Conservation (phyloP, 35 echinoderm and acorn worm species). For the Ptychodera flava region DNA sequence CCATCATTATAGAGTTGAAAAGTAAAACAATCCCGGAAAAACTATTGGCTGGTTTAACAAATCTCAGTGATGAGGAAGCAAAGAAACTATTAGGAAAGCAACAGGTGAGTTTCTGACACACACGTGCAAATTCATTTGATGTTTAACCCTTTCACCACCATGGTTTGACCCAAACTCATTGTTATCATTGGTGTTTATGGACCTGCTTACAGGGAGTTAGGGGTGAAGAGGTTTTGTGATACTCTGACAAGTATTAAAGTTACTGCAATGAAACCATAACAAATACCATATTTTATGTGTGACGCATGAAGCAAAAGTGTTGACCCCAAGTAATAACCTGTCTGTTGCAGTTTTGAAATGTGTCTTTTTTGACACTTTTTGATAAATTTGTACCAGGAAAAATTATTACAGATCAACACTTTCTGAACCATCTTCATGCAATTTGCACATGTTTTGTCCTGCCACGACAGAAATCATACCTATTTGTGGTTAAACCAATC, state of each 20-base stretch:
- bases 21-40: conserved; percentile 87
- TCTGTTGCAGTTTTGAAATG: background rate
- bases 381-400: background rate
- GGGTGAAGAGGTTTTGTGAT: background rate
- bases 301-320: background rate
- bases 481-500: too few relatives aligned
- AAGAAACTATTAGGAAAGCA: conserved; percentile 68
- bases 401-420: too few relatives aligned
- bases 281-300: background rate
- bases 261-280: background rate
- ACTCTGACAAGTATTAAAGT: background rate
- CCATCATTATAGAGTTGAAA: conserved; percentile 87
- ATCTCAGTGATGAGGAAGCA: conserved; percentile 72
- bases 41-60: conserved; percentile 60
- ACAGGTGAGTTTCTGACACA: conserved; percentile 47
- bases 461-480: too few relatives aligned
- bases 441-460: too few relatives aligned
- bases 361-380: background rate
- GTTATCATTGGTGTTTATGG: too few relatives aligned
- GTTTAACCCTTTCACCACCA: too few relatives aligned
- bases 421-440: too few relatives aligned
- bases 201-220: too few relatives aligned
- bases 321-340: background rate
- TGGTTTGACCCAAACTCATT: too few relatives aligned
- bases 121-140: background rate